Base-by-base conservation (phyloP, 92 coral and sea anemone genomes). In the Galaxea fascicularis region DNA sequence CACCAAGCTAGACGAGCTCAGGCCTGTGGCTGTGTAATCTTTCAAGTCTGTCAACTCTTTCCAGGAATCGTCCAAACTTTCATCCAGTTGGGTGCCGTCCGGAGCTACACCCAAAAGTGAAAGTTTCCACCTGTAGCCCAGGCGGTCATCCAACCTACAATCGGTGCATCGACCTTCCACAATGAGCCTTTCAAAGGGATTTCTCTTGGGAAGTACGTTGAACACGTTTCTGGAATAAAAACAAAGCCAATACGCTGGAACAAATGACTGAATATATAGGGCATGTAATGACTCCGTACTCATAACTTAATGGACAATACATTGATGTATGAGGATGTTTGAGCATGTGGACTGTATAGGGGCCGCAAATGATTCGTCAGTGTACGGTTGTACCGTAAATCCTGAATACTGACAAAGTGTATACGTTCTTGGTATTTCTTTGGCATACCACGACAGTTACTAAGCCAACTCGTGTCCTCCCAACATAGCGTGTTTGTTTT, bases 71-170 rank as follows among this genome's bases (percentile, higher is more conserved):
- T 63, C 77, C 0, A 25, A 53, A 63, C 56, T 16, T 20, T 73
- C 84, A 58, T 71, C 74, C 0, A 66, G 39, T 29, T 28, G 66
- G 21, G 66, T 7, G 11, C 66, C 66, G 16, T 60, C 66, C 12
- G 66, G 25, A 60, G 66, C 21, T 60, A 74, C 87, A 22, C 63
- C 80, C 27, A 88, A 77, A 30, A 67, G 51, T 75, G 63, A 84
- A 22, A 96, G 78, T 2, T 84, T 86, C 98, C 98, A 96, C 15
- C 89, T 82, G 82, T 96, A 96, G 8, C 78, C 88, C 20, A 96
- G 83, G 26, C 77, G 59, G 52, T 91, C 92, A 41, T 78, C 70
- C 8, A 83, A 54, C 30, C 73, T 73, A 54, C 98, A 96, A 76
- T 96, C 98, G 4, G 83, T 67, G 71, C 98, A 96, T 7, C 88